Conservation (phyloP, 1,140 invertebrate genomes). For the Bombus balteatus region DNA sequence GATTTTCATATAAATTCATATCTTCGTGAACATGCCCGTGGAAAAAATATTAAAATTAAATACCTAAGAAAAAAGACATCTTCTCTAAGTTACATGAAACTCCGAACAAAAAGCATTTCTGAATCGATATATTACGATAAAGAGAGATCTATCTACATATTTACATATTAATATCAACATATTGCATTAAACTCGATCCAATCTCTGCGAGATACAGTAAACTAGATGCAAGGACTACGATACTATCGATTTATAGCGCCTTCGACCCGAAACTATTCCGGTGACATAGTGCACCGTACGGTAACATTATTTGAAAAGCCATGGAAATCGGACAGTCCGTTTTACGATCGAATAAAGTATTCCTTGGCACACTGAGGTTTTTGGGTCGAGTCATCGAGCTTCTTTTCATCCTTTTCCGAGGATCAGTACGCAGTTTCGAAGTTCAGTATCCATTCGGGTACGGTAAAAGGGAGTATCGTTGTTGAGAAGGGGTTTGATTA, state of each 20-base stretch:
- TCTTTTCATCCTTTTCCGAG: neutral
- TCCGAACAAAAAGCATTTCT: no score
- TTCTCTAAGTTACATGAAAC: no score
- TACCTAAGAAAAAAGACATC: no score
- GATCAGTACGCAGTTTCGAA: neutral
- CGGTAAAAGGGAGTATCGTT: no score
- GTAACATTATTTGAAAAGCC: neutral
- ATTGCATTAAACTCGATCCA: neutral
- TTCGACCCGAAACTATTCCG: neutral
- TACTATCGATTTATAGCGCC: slow-evolving; percentile 52
- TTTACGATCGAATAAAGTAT: slow-evolving; percentile 36
- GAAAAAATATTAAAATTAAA: no score
- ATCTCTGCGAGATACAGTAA: slow-evolving; percentile 15
- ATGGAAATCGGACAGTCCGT: neutral
- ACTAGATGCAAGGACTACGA: slow-evolving; percentile 40
- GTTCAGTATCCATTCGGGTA: neutral
- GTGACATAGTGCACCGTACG: slow-evolving; percentile 27
- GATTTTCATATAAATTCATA: no score
- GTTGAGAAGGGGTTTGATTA: neutral
- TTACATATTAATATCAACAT: no score
- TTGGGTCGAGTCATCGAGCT: neutral
- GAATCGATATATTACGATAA: no score
- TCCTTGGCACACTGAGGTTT: neutral
- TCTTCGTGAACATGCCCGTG: no score
- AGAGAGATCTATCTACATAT: no score